Evolutionary conservation across 2,888 invertebrate species (phyloP).

Genomic region (Arrhopalites spinosus): DNA sequence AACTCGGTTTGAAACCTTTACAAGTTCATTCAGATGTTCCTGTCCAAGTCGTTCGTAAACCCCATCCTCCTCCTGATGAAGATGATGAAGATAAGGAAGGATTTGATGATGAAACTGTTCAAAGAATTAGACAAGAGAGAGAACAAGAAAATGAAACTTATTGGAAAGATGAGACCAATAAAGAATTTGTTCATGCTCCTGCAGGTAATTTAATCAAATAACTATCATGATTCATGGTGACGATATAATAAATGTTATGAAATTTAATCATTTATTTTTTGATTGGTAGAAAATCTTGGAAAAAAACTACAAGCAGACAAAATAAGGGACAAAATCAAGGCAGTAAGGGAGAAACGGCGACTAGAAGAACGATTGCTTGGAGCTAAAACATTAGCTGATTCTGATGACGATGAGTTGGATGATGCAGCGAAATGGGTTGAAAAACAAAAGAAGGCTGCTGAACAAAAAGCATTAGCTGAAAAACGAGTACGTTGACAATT

Average conservation of each 20-base stretch:
- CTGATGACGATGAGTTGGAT: constrained; percentile 74
- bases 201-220: no score
- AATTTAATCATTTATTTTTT: not conserved
- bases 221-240: no score
- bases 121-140: constrained; percentile 53
- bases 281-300: constrained; percentile 66
- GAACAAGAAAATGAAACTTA: constrained; percentile 57
- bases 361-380: constrained; percentile 71
- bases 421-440: constrained; percentile 81
- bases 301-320: constrained; percentile 78
- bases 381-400: constrained; percentile 69
- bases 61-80: constrained; percentile 44
- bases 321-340: constrained; percentile 76
- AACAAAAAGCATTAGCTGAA: constrained; percentile 82
- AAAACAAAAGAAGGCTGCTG: constrained; percentile 74
- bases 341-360: constrained; percentile 77
- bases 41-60: constrained; percentile 51
- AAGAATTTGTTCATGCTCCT: constrained; percentile 87
- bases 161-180: constrained; percentile 63
- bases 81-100: constrained; percentile 62
- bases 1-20: constrained; percentile 90
- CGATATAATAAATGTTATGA: not conserved
- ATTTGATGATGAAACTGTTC: constrained; percentile 59
- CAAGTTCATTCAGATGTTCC: constrained; percentile 65
- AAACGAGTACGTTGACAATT: constrained; percentile 68